Conservation (phyloP, 2,797 vertebrate species). For the Catamblyrhynchus diadema region DNA sequence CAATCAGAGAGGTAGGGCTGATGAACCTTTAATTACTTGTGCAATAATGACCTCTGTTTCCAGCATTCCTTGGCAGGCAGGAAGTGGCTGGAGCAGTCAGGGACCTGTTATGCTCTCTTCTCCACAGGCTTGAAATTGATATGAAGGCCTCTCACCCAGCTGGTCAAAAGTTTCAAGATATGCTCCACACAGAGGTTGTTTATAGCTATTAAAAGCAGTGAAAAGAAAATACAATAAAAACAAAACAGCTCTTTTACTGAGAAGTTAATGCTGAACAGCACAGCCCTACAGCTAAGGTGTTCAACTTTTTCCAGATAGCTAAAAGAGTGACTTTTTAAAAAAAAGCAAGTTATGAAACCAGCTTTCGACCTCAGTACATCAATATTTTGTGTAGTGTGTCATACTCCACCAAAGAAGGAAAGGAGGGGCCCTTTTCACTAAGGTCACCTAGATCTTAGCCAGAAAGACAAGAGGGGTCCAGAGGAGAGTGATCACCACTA, state of each 20-base stretch:
- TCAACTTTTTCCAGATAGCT: background rate
- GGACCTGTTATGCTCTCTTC: constrained; percentile 38
- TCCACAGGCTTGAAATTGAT: constrained; percentile 43
- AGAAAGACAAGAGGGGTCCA: background rate
- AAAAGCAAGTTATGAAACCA: background rate
- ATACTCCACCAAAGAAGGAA: background rate
- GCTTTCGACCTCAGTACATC: background rate
- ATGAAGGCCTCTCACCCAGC: constrained; percentile 23
- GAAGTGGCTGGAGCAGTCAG: constrained; percentile 37
- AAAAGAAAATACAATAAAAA: constrained; percentile 25
- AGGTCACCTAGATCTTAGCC: background rate
- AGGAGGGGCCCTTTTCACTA: background rate
- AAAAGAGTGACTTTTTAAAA: background rate
- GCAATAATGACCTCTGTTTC: constrained; percentile 49
- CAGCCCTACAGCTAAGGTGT: background rate
- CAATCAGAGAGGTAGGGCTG: constrained; percentile 60
- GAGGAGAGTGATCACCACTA: background rate
- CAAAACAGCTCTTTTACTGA: background rate
- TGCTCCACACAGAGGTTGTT: background rate
- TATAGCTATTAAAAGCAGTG: constrained; percentile 28
- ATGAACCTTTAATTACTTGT: constrained; percentile 67
- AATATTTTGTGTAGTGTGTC: background rate
- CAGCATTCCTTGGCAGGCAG: constrained; percentile 58
- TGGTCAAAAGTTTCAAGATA: constrained; percentile 24
- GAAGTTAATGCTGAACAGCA: background rate